phyloP scores from a whole-genome alignment of 2,888 invertebrate species.

The Nowickia ferox region DNA sequence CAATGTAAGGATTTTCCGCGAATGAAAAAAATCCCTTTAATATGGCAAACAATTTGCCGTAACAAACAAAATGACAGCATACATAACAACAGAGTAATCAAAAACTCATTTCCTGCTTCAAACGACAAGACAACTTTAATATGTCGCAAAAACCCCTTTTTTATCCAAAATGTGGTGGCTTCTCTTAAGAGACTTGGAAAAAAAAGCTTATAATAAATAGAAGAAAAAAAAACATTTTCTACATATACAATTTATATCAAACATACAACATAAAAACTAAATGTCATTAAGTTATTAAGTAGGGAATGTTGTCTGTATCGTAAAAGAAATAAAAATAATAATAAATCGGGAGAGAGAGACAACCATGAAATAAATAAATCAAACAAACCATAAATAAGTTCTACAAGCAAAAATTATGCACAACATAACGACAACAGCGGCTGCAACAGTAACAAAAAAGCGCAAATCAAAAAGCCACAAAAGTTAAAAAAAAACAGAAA shows the following conservation, averaged over 20 bases:
- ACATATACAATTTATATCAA: neutral
- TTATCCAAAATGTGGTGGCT: constrained; percentile 22
- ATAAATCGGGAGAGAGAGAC: constrained; percentile 12
- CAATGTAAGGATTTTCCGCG: constrained; percentile 27
- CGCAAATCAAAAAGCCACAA: constrained; percentile 50
- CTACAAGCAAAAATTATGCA: constrained; percentile 32
- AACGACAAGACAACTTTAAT: constrained; percentile 60
- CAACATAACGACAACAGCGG: constrained; percentile 20
- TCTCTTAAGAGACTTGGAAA: constrained; percentile 43
- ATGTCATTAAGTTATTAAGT: constrained; percentile 74
- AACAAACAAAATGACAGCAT: constrained; percentile 51
- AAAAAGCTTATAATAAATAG: constrained; percentile 41
- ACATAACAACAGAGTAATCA: constrained; percentile 61
- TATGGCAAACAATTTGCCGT: constrained; percentile 61
- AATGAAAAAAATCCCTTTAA: constrained; percentile 29
- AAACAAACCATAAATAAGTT: constrained; percentile 67
- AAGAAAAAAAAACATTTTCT: neutral
- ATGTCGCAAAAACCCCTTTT: constrained; percentile 50
- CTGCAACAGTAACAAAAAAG: constrained; percentile 19
- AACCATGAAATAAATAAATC: constrained; percentile 67
- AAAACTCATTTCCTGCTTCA: constrained; percentile 71
- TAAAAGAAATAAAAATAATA: neutral
- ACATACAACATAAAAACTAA: constrained; percentile 55
- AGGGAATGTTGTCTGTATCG: constrained; percentile 44
- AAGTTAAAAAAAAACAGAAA: constrained; percentile 18